phyloP scores from a whole-genome alignment of 2,113 vertebrate genomes.

The Caranx melampygus region DNA sequence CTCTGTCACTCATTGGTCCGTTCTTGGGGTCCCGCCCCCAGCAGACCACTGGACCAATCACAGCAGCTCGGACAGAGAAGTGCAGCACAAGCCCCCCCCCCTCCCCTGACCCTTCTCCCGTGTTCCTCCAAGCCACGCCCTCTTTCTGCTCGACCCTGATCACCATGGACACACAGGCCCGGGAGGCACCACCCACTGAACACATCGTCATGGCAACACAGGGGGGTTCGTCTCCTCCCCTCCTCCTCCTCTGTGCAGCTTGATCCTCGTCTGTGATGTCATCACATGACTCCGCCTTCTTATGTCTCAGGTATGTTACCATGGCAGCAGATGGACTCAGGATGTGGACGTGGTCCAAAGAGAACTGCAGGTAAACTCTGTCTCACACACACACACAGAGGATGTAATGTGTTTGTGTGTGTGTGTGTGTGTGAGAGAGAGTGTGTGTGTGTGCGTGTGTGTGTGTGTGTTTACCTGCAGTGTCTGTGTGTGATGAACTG shows the following conservation, averaged over 20 bases:
- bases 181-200: background rate
- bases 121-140: slow-evolving; percentile 85
- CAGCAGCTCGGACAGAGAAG: slow-evolving; percentile 82
- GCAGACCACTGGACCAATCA: slow-evolving; percentile 81
- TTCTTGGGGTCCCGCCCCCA: slow-evolving; percentile 82
- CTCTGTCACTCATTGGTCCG: slow-evolving; percentile 65
- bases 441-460: slow-evolving; percentile 32
- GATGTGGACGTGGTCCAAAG: slow-evolving; percentile 83
- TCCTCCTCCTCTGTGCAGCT: background rate
- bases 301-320: slow-evolving; percentile 54
- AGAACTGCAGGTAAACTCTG: slow-evolving; percentile 90
- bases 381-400: slow-evolving; percentile 32
- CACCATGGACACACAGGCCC: slow-evolving; percentile 78
- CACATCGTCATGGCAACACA: background rate
- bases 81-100: slow-evolving; percentile 43
- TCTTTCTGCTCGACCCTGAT: slow-evolving; percentile 88
- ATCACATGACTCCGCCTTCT: slow-evolving; percentile 22
- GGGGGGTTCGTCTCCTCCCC: background rate
- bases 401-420: too few relatives aligned
- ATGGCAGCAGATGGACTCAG: slow-evolving; percentile 82
- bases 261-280: background rate
- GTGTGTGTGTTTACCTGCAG: slow-evolving; percentile 71
- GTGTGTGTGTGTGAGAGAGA: slow-evolving; percentile 2
- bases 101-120: slow-evolving; percentile 9
- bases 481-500: slow-evolving; percentile 71